Conservation (phyloP, 2,113 vertebrate species). For the Elephas maximus region DNA sequence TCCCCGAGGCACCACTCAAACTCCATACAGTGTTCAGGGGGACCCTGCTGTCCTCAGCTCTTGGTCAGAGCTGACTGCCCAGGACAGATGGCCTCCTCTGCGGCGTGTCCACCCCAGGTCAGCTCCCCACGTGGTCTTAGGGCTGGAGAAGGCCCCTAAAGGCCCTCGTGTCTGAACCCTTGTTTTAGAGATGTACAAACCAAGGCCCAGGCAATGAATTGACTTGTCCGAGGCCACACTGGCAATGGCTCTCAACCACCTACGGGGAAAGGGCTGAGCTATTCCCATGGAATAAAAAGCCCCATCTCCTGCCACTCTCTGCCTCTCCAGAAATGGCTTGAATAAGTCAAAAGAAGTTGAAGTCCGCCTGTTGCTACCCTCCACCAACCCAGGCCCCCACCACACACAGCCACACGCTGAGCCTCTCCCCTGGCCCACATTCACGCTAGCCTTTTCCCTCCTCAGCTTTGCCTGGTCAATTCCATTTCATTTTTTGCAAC, state of each 20-base stretch:
- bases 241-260: accelerated
- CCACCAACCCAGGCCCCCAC: accelerated
- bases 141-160: not conserved
- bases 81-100: not conserved
- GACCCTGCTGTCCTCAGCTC: not conserved
- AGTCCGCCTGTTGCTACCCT: not conserved
- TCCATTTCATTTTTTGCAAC: not conserved
- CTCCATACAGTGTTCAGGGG: not conserved
- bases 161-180: not conserved
- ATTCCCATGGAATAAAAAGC: not conserved
- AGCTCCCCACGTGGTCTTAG: not conserved
- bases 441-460: not conserved
- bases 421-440: not conserved
- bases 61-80: not conserved
- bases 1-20: too few species aligned
- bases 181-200: not conserved
- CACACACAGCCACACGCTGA: not conserved
- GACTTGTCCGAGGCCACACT: not conserved
- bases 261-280: not conserved
- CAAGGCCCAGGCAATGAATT: not conserved
- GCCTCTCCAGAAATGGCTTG: not conserved
- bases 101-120: accelerated
- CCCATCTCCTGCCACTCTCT: not conserved
- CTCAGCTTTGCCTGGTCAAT: not conserved
- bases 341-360: not conserved